Evolutionary conservation across 2,113 vertebrate species (phyloP).

Genomic region (Actinemys pallida): DNA sequence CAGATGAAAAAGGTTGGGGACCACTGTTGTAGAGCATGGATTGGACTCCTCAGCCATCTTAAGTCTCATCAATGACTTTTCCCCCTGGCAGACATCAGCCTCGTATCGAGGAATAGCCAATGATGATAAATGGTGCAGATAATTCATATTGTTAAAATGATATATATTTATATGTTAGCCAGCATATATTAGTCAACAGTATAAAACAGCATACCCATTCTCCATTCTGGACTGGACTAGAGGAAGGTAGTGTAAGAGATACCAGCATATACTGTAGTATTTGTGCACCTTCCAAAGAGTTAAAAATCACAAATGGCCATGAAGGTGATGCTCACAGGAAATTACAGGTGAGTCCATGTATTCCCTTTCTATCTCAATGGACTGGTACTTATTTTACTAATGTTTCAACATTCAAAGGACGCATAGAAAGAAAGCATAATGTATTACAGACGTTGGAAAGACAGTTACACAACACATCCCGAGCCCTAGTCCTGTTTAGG

Average conservation of each 20-base stretch:
- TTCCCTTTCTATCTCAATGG: neutral
- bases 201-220: neutral
- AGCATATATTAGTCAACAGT: too few relatives aligned
- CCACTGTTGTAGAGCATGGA: too few relatives aligned
- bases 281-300: neutral
- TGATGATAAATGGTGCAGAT: too few relatives aligned
- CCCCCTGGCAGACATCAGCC: too few relatives aligned
- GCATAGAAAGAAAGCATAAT: neutral
- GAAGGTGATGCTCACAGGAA: neutral
- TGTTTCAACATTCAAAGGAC: neutral
- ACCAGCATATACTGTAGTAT: neutral
- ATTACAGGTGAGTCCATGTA: neutral
- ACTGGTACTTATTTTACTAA: neutral
- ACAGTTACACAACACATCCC: neutral
- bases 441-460: neutral
- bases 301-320: neutral
- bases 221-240: neutral
- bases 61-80: too few relatives aligned
- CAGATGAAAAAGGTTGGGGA: too few relatives aligned
- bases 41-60: too few relatives aligned
- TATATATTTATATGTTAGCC: too few relatives aligned
- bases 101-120: too few relatives aligned
- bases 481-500: too few relatives aligned
- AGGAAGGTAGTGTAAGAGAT: neutral
- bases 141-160: too few relatives aligned